A percentile compares a stretch with the other conserved stretches of the same genome.
These are phyloP conservation scores for Onychomys torridus DNA, from an alignment of 2,797 vertebrate species.

Conservation along the genomic window DNA sequence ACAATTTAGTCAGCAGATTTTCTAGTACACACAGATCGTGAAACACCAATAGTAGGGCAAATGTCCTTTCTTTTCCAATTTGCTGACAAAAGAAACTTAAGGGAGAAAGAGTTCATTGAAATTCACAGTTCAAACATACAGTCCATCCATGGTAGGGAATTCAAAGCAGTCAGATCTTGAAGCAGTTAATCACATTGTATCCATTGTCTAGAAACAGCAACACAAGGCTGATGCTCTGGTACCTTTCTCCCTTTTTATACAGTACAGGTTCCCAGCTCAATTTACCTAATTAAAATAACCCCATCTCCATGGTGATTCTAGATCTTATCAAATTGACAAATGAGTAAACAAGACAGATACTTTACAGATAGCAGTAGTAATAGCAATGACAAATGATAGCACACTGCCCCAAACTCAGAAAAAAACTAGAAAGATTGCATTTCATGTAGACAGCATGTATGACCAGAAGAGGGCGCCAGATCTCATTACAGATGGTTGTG, in stretches of 20 bases:
- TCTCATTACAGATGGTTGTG: too few species aligned
- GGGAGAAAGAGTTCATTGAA: neutral
- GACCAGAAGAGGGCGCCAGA: too few species aligned
- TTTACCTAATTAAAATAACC: neutral
- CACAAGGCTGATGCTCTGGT: neutral
- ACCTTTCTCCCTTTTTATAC: neutral
- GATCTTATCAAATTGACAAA: neutral
- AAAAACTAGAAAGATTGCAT: neutral
- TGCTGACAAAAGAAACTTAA: neutral
- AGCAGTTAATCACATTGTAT: neutral
- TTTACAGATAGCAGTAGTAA: neutral
- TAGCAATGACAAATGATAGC: neutral
- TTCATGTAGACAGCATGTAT: too few species aligned
- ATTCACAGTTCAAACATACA: neutral
- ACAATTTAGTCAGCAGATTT: conserved; percentile 51
- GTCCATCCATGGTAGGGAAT: neutral
- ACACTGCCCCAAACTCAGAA: neutral
- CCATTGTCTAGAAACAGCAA: neutral
- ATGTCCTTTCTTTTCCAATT: neutral
- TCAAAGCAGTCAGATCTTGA: neutral
- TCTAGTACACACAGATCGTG: neutral
- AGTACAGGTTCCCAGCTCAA: neutral
- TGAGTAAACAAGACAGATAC: neutral
- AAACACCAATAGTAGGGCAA: neutral
- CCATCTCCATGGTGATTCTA: neutral